Base-by-base conservation (phyloP, 2,888 invertebrate genomes). In the Teleiodes luculella region DNA sequence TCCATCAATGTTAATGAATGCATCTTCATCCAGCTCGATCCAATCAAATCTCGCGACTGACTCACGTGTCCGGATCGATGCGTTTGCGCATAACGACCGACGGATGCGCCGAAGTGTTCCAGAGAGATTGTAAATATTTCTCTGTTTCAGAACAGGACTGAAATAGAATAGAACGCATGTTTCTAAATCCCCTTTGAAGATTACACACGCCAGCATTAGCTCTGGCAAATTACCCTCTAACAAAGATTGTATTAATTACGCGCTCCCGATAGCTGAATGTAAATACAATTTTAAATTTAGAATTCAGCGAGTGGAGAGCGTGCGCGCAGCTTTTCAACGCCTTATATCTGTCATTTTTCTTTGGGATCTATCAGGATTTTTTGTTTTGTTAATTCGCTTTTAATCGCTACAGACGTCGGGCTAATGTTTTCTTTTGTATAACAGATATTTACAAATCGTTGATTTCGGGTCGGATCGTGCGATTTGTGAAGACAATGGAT, bases 161-260 rank as follows among this genome's bases (percentile, higher is more conserved):
- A 88, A 89, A 89, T 89, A 89, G 88, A 87, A 80, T 80, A 87
- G 88, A 81, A 87, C 88, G 88, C 86, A 83, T 87, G 89, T 89
- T 88, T 82, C 88, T 86, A 88, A 88, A 88, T 88, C 88, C 81
- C 83, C 89, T 89, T 89, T 89, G 89, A 89, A 89, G 89, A 89
- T 89, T 89, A 88, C 83, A 86, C 86, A 86, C 79, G 81, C 87
- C 77, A 77, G 86, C 83, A 87, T 88, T 88, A 88, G 88, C 85
- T 86, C 89, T 89, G 87, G 89, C 89, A 87, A 89, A 89, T 89
- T 89, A 89, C 86, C 81, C 85, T 86, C 84, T 86, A 86, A 87
- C 88, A 88, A 88, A 87, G 89, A 89, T 89, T 88, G 89, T 88
- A 89, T 89, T 89, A 89, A 89, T 89, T 89, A 89, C 87, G 81